Conservation (phyloP, 2,113 vertebrate genomes). For the Choloepus hoffmanni region DNA sequence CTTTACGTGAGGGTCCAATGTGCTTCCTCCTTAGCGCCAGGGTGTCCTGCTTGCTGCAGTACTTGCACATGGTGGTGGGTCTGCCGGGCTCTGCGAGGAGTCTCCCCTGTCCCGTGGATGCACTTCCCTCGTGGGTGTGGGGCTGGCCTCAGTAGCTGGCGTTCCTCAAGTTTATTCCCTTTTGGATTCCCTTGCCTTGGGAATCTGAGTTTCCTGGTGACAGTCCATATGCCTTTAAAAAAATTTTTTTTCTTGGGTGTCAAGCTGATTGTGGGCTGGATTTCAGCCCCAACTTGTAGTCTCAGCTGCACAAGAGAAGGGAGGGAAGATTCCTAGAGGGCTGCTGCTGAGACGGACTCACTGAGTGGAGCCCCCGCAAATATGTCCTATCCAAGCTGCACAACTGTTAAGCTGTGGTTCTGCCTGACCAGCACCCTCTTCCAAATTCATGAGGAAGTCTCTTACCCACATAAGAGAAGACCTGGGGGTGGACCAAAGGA, state of each 20-base stretch:
- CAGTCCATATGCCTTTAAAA: background rate
- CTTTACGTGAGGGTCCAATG: conserved; percentile 96
- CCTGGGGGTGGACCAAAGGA: background rate
- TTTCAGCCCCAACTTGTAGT: background rate
- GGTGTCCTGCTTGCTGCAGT: conserved; percentile 91
- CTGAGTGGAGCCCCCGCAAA: rapidly evolving
- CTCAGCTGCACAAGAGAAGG: background rate
- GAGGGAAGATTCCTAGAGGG: background rate
- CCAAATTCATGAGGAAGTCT: background rate
- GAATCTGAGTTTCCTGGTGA: background rate
- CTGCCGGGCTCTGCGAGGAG: background rate
- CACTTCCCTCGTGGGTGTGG: too few species aligned
- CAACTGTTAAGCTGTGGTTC: background rate
- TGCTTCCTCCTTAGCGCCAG: conserved; percentile 91
- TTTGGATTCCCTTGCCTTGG: background rate
- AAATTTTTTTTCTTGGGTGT: too few species aligned
- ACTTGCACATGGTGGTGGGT: conserved; percentile 82
- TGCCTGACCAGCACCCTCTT: background rate
- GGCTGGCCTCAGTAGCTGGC: too few species aligned
- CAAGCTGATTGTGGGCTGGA: too few species aligned
- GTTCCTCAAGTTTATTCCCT: background rate
- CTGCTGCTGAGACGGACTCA: background rate
- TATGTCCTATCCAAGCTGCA: background rate
- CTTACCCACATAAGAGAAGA: background rate
- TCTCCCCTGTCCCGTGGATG: background rate